Evolutionary conservation across 2,888 invertebrate genomes (phyloP).

Genomic region (Epinotia ramella): DNA sequence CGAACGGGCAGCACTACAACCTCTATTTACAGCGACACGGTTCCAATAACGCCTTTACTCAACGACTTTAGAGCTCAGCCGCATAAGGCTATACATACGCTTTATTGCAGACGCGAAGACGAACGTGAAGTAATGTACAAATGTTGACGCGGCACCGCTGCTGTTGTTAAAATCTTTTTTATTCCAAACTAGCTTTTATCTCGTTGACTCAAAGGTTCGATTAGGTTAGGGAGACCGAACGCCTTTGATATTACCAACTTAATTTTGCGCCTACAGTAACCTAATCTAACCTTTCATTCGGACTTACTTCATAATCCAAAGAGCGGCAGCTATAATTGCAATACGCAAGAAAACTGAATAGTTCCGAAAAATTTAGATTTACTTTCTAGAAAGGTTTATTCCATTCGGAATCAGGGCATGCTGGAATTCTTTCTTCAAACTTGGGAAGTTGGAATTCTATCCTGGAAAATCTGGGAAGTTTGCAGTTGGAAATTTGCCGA

Average conservation of each 20-base stretch:
- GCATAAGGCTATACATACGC: constrained; percentile 56
- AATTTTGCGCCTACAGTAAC: too few species aligned
- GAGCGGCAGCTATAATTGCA: constrained; percentile 53
- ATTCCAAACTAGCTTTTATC: constrained; percentile 54
- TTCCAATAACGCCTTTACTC: constrained; percentile 56
- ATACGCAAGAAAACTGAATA: constrained; percentile 48
- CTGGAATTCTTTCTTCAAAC: constrained; percentile 28
- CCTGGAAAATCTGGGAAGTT: constrained; percentile 9
- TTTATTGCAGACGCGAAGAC: constrained; percentile 57
- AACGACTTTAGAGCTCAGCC: constrained; percentile 64
- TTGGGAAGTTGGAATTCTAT: constrained; percentile 28
- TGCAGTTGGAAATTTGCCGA: constrained; percentile 16
- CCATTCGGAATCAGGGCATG: constrained; percentile 7
- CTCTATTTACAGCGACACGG: constrained; percentile 56
- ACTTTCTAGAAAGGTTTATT: constrained; percentile 51
- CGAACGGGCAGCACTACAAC: constrained; percentile 62
- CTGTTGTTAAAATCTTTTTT: constrained; percentile 48
- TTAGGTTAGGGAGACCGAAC: constrained; percentile 36
- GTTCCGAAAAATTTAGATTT: constrained; percentile 51
- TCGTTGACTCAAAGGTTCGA: constrained; percentile 46
- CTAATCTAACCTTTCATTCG: constrained; percentile 51
- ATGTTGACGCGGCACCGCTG: constrained; percentile 49
- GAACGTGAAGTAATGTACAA: constrained; percentile 54
- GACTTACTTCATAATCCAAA: constrained; percentile 62
- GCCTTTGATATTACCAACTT: too few species aligned